Conservation (phyloP, 2,888 invertebrate genomes). For the Caenorhabditis angaria region DNA sequence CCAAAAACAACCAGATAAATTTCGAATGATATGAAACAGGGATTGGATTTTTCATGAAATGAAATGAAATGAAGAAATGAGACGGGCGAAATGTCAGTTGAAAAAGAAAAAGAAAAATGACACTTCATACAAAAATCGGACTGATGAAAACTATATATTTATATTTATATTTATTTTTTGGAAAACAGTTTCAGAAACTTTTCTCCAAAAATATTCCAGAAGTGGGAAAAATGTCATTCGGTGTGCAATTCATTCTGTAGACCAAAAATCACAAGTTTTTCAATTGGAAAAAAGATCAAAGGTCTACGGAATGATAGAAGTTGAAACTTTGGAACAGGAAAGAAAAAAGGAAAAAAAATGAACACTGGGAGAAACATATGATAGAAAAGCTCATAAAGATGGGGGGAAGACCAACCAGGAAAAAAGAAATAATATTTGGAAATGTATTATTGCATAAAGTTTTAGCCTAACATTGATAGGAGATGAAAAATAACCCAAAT, state of each 20-base stretch:
- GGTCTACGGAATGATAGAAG: conserved; percentile 2
- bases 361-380: conserved; percentile 17
- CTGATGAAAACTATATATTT: not conserved
- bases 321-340: not conserved
- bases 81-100: not conserved
- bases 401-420: not conserved
- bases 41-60: conserved; percentile 4
- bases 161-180: not conserved
- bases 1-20: conserved; percentile 35
- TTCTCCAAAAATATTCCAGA: not conserved
- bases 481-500: conserved; percentile 25
- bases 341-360: conserved; percentile 9
- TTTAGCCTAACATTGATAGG: not conserved
- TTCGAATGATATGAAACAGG: conserved; percentile 40
- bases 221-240: conserved; percentile 11
- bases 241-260: conserved; percentile 36
- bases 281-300: conserved; percentile 4
- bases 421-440: not conserved
- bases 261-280: conserved; percentile 28
- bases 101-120: not conserved
- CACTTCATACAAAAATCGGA: conserved; percentile 4
- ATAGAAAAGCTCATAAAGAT: conserved; percentile 39
- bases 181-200: not conserved
- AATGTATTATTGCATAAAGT: not conserved
- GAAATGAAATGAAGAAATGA: not conserved